phyloP scores from a whole-genome alignment of 2,888 invertebrate genomes.

The Chelonus formosanus region DNA sequence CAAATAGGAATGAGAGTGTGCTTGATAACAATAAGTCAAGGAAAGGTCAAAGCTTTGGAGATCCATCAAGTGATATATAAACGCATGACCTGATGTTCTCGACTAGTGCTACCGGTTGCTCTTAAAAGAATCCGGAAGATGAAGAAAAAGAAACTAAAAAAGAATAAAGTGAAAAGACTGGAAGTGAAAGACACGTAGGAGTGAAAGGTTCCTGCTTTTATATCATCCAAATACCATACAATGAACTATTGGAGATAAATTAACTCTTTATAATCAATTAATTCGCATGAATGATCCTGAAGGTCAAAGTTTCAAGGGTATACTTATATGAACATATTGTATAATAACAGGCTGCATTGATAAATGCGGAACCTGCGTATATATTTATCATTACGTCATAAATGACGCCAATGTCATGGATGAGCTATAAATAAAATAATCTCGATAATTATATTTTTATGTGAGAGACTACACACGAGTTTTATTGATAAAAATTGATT shows the following conservation, averaged over 20 bases:
- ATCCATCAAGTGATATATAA: conserved; percentile 42
- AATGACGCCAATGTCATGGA: too few species aligned
- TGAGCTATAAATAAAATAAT: too few species aligned
- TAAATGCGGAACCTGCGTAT: too few species aligned
- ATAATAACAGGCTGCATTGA: background rate
- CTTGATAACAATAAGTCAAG: conserved; percentile 18
- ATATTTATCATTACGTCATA: too few species aligned
- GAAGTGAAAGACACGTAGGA: too few species aligned
- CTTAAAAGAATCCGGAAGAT: conserved; percentile 35
- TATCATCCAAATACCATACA: too few species aligned
- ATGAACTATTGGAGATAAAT: too few species aligned
- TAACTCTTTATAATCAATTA: too few species aligned
- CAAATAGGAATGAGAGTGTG: conserved; percentile 6
- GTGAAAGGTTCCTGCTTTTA: too few species aligned
- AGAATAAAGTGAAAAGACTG: background rate
- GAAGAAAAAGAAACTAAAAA: background rate
- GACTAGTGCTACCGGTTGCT: conserved; percentile 22
- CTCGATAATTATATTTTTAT: too few species aligned
- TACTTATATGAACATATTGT: conserved; percentile 21
- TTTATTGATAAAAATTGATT: conserved; percentile 1
- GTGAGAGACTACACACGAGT: background rate
- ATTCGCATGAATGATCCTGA: background rate
- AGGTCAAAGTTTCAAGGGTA: conserved; percentile 42
- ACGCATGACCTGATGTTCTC: conserved; percentile 30
- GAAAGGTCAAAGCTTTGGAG: conserved; percentile 45